Evolutionary conservation across 2,797 vertebrate species (phyloP), one percentile per base, ranked within the genome.

Genomic region (Enteromius viviparus): DNA sequence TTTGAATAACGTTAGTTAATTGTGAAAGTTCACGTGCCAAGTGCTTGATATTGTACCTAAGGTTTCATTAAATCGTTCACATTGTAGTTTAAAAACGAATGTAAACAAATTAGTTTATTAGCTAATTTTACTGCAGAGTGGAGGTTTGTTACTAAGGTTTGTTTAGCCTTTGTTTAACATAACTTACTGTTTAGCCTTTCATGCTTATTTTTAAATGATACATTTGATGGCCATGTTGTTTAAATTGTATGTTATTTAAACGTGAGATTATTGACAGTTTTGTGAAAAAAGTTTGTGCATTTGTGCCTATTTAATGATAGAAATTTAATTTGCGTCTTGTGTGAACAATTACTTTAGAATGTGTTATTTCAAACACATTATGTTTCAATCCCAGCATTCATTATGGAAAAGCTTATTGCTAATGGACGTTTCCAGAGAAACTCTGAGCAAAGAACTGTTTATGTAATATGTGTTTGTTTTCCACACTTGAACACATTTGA

Each of bases 361-460:
- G 34, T 21, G 19, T 55, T 55, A 55, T 75, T 76, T 76, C 32
- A 23, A 75, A 75, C 12, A 15, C 21, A 37, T 64, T 64, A 66
- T 51, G 49, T 79, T 32, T 14, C 11, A 66, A 34, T 37, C 17
- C 19, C 62, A 6, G 34, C 37, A 45, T 76, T 69, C 26, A 45
- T 47, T 21, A 26, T 77, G 65, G 58, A 83, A 55, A 65, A 81
- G 85, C 66, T 60, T 64, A 72, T 51, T 51, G 26, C 37, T 60
- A 26, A 40, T 7, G 40, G 66, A 74, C 32, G 78, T 84, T 78
- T 84, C 82, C 74, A 74, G 37, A 68, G 78, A 78, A 66, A 80
- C 77, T 29, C 64, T 37, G n/a, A 75, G 62, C 74, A 23, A 49
- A 68, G 40, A 71, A 34, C 15, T 26, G 69, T 11, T 42, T 12